Evolutionary conservation across 53 echinoderm and acorn worm species (phyloP).

Genomic region (Holothuria scabra): DNA sequence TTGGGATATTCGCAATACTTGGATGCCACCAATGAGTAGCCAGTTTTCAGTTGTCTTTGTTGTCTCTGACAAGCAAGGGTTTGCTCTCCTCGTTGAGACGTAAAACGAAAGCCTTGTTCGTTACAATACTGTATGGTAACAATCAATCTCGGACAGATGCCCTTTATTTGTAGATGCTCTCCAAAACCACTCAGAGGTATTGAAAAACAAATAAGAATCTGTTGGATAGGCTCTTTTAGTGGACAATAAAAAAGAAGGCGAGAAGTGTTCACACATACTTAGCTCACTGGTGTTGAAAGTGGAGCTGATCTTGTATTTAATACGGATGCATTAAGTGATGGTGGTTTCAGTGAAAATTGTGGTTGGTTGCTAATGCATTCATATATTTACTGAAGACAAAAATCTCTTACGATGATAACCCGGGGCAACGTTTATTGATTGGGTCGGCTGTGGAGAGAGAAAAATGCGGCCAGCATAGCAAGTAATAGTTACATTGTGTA

Average conservation of each 20-base stretch:
- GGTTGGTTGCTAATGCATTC: constrained; percentile 22
- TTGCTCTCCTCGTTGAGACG: not conserved
- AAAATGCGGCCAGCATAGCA: not conserved
- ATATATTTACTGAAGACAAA: constrained; percentile 13
- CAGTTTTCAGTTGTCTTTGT: not conserved
- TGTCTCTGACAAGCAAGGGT: not conserved
- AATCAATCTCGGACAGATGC: constrained; percentile 23
- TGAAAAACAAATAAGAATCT: constrained; percentile 34
- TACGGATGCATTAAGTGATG: not conserved
- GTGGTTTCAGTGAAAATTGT: not conserved
- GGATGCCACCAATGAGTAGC: not conserved
- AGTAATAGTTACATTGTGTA: not conserved
- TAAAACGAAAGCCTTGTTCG: not conserved
- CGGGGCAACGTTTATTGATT: constrained; percentile 1
- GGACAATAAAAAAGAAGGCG: not conserved
- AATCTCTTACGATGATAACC: constrained; percentile 10
- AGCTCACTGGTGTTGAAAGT: constrained; percentile 15
- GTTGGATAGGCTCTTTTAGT: not conserved
- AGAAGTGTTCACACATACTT: not conserved
- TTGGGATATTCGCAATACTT: not conserved
- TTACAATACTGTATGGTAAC: constrained; percentile 9
- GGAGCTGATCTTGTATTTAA: not conserved
- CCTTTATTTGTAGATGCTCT: constrained; percentile 24
- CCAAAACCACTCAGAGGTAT: constrained; percentile 34
- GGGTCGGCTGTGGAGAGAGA: not conserved